Base-by-base conservation (phyloP, 2,797 vertebrate species). In the Typhlichthys subterraneus region DNA sequence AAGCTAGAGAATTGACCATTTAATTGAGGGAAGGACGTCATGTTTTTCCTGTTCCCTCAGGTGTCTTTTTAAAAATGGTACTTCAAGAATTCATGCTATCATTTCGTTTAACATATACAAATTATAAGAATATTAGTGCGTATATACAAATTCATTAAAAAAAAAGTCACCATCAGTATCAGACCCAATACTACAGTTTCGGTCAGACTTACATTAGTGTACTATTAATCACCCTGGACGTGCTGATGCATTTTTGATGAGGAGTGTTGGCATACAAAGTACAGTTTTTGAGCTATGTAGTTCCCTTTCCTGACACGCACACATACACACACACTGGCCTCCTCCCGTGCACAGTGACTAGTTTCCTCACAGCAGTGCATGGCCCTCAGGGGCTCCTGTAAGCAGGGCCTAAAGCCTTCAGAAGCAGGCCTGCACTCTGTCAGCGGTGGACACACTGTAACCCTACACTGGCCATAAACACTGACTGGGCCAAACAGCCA, bases 361-460 rank as follows among this genome's bases (percentile, higher is more conserved):
- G 51, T n/a, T 13, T 47, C 45, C 9, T 23, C 19, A 23, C 19
- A 23, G 19, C 63, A 45, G 59, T 55, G 54, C 54, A 65, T 75
- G 80, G 72, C 78, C 70, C 77, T n/a, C 51, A 33, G 17, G 19
- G 42, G 57, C 47, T 51, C 19, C 46, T 76, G 53, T 69, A 75
- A 73, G 59, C 62, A 63, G 61, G 71, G 72, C 50, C 69, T 73
- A 71, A 54, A 79, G 70, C 76, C 82, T 69, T 81, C 70, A 78
- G 80, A 77, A 77, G 72, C 77, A 72, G 73, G 82, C 59, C 88
- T 90, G 89, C 73, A 77, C 80, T 89, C 57, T 86, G 81, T 91
- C 88, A 89, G 78, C 65, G 52, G 67, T 51, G 59, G 67, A 85
- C 81, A 84, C 73, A 49, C 75, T 78, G 88, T 83, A 91, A 89